Conservation (phyloP, 2,113 vertebrate species). For the Tragelaphus scriptus region DNA sequence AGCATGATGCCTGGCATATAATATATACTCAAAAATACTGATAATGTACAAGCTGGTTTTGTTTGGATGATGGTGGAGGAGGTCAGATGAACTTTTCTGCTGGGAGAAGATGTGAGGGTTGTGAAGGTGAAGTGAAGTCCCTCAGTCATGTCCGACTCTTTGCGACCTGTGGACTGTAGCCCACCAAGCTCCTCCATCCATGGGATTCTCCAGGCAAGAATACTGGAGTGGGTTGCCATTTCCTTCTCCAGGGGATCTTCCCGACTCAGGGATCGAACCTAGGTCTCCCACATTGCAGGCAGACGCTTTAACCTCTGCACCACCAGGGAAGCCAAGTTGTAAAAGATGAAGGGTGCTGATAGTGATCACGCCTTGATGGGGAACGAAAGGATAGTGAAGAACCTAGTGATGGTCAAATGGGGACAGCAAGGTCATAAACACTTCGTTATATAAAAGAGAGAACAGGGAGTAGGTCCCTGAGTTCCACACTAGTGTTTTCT, state of each 20-base stretch:
- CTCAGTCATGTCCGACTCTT: no score
- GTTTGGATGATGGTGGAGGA: not conserved
- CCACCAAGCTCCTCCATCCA: no score
- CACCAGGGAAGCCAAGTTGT: not conserved
- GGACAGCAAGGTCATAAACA: not conserved
- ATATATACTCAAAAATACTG: not conserved
- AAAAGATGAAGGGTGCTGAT: not conserved
- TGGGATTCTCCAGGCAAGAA: no score
- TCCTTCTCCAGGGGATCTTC: no score
- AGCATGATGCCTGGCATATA: not conserved
- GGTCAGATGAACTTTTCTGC: not conserved
- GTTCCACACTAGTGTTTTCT: not conserved
- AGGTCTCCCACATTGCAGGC: no score
- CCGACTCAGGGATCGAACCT: no score
- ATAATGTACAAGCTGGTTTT: not conserved
- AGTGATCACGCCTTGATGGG: not conserved
- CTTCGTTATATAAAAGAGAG: not conserved
- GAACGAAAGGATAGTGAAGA: not conserved
- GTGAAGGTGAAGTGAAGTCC: no score
- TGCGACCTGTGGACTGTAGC: no score
- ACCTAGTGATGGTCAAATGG: not conserved
- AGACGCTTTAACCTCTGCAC: no score
- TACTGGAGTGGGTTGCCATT: no score
- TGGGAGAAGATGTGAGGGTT: not conserved
- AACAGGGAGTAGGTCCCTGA: no score